These are phyloP conservation scores for Diglossa cyanea DNA, from an alignment of 2,797 vertebrate genomes.

Conservation along the genomic window DNA sequence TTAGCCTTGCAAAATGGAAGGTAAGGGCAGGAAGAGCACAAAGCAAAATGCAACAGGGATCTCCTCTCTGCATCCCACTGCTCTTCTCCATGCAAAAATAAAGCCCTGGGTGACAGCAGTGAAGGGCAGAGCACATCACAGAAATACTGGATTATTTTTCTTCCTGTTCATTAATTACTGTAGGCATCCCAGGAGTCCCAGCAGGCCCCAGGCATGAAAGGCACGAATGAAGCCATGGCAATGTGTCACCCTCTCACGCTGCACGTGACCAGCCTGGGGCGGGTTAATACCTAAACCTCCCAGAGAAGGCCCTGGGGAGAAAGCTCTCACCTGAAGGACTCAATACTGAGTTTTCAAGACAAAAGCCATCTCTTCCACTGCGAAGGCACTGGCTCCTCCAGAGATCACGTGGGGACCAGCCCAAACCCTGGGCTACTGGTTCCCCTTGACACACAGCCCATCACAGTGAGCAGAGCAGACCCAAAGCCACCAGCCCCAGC, in stretches of 20 bases:
- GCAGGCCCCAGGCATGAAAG: not conserved
- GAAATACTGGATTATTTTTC: not conserved
- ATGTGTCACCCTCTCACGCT: not conserved
- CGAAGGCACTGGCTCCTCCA: not conserved
- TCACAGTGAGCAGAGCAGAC: not conserved
- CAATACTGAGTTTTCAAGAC: not conserved
- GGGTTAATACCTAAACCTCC: not conserved
- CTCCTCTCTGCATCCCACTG: not conserved
- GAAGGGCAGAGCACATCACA: slow-evolving; percentile 4
- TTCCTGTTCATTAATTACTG: not conserved
- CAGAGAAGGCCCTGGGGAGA: not conserved
- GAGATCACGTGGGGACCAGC: not conserved
- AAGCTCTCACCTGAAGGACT: not conserved
- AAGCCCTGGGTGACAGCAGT: not conserved
- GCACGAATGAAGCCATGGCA: not conserved
- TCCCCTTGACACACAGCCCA: not conserved
- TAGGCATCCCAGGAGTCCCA: not conserved
- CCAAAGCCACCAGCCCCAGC: not conserved
- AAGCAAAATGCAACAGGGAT: not conserved
- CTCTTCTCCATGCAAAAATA: not conserved
- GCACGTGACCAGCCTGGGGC: not conserved
- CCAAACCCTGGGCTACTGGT: not conserved
- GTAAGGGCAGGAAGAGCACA: not conserved
- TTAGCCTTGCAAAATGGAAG: not conserved
- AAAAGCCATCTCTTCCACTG: not conserved